Percentiles rank a stretch among this genome's conserved stretches.
phyloP scores from a whole-genome alignment of 2,888 invertebrate genomes.

The Lepas anatifera region DNA sequence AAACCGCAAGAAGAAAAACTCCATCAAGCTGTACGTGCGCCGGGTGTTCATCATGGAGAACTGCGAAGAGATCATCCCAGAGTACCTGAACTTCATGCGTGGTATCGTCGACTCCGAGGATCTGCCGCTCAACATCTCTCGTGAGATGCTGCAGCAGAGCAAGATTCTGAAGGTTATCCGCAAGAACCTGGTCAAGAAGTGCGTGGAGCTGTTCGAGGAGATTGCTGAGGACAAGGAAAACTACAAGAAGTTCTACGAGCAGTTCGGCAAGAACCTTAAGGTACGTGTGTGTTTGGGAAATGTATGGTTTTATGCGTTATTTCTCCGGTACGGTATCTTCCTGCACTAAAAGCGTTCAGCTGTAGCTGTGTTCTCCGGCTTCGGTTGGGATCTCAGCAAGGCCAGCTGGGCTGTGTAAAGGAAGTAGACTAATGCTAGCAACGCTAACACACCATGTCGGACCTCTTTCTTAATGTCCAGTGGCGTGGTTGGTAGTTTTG shows the following conservation, averaged over 20 bases:
- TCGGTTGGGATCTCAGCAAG: not conserved
- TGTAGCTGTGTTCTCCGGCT: not conserved
- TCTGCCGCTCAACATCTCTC: slow-evolving; percentile 93
- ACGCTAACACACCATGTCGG: not conserved
- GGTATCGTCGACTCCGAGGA: slow-evolving; percentile 99
- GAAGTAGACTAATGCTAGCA: not conserved
- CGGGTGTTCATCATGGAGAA: slow-evolving; percentile 99
- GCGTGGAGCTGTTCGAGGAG: slow-evolving; percentile 91
- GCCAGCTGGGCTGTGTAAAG: not conserved
- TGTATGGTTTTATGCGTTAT: no score
- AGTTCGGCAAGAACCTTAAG: slow-evolving; percentile 93
- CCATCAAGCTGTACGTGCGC: slow-evolving; percentile 94
- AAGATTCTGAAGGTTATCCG: slow-evolving; percentile 98
- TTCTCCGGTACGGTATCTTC: not conserved
- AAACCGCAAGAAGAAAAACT: slow-evolving; percentile 95
- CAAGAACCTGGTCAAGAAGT: slow-evolving; percentile 98
- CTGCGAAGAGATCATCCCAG: slow-evolving; percentile 98
- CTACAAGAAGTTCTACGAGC: slow-evolving; percentile 97
- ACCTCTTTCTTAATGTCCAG: slow-evolving; percentile 6
- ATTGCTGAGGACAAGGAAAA: slow-evolving; percentile 91
- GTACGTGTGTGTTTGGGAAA: no score
- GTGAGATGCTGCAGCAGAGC: slow-evolving; percentile 99
- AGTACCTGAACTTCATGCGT: slow-evolving; percentile 89
- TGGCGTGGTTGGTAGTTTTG: not conserved
- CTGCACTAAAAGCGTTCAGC: not conserved